phyloP scores from a whole-genome alignment of 1,140 invertebrate species.

The Mizuhopecten yessoensis region DNA sequence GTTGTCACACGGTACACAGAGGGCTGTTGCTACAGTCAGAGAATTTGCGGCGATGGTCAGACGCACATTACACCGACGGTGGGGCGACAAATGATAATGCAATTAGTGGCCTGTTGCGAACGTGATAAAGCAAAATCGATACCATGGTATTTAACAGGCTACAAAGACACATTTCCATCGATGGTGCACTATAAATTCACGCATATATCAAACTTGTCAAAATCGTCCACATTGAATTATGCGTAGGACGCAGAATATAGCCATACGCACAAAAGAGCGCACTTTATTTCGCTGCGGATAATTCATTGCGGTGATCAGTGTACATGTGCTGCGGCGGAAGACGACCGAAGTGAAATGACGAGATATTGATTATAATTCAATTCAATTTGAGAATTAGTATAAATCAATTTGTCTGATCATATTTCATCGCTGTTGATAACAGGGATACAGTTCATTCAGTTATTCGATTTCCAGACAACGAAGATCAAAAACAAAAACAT shows the following conservation, averaged over 20 bases:
- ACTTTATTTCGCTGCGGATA: background rate
- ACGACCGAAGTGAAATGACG: background rate
- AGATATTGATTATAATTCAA: background rate
- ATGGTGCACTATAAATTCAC: constrained; percentile 23
- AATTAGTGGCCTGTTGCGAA: constrained; percentile 37
- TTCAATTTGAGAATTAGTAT: constrained; percentile 7
- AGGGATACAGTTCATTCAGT: background rate
- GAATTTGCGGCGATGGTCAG: background rate
- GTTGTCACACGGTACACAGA: too few species aligned
- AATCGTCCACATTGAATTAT: background rate
- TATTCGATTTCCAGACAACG: background rate
- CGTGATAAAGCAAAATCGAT: constrained; percentile 26
- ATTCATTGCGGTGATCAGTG: background rate
- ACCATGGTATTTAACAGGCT: background rate
- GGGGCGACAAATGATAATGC: constrained; percentile 30
- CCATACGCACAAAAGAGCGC: background rate
- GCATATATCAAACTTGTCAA: constrained; percentile 39
- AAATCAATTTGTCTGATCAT: constrained; percentile 23
- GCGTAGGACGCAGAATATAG: background rate
- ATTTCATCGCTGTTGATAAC: constrained; percentile 3
- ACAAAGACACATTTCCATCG: constrained; percentile 18
- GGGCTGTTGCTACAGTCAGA: background rate
- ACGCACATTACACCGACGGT: background rate
- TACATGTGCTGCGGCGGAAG: background rate
- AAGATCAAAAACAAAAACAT: too few species aligned